Evolutionary conservation across 1,140 invertebrate genomes (phyloP).

Genomic region (Macrobrachium rosenbergii): DNA sequence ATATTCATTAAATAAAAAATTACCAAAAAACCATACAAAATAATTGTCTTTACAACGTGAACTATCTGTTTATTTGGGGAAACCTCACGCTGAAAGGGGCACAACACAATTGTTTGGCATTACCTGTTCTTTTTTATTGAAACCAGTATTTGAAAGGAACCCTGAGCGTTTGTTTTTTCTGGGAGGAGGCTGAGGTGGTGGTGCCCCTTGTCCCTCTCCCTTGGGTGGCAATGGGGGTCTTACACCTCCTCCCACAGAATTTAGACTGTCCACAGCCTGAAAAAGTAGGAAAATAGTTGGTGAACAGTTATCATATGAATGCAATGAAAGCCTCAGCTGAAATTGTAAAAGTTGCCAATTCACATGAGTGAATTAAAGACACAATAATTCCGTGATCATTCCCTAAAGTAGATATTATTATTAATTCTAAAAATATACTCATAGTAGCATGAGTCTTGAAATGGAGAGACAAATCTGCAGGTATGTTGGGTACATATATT

Average conservation of each 20-base stretch:
- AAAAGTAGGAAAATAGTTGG: not conserved
- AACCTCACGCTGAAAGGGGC: not conserved
- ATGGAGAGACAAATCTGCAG: no score
- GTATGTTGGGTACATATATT: no score
- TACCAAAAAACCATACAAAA: no score
- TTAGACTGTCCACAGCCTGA: constrained; percentile 67
- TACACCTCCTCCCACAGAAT: constrained; percentile 68
- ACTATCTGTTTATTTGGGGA: not conserved
- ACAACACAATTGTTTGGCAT: not conserved
- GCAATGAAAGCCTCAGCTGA: not conserved
- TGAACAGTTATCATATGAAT: not conserved
- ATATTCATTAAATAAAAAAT: no score
- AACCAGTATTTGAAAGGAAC: constrained; percentile 45
- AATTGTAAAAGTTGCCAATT: not conserved
- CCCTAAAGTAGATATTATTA: no score
- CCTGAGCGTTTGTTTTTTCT: constrained; percentile 75
- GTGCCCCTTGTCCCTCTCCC: constrained; percentile 71
- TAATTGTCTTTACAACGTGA: not conserved
- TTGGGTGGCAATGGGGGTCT: constrained; percentile 87
- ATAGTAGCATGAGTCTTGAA: no score
- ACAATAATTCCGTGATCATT: no score
- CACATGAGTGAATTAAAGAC: not conserved
- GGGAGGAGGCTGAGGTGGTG: constrained; percentile 86
- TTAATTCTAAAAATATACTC: no score
- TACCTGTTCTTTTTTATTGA: constrained; percentile 60